Evolutionary conservation across 92 coral and sea anemone genomes (phyloP).

Genomic region (Metridium senile): DNA sequence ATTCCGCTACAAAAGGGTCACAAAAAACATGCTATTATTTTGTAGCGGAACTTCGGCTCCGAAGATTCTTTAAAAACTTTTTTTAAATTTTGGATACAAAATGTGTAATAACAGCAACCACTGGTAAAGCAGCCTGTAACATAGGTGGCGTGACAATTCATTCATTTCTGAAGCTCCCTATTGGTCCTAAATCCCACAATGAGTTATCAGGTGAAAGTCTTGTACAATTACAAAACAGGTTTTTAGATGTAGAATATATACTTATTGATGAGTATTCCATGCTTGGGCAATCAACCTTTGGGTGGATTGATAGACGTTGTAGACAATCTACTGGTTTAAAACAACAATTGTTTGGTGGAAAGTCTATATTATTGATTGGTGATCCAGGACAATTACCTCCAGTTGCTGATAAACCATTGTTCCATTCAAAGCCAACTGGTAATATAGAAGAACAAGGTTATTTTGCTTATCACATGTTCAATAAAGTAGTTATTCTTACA

Average conservation of each 20-base stretch:
- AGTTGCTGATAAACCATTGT: conserved; percentile 65
- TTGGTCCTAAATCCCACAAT: conserved; percentile 40
- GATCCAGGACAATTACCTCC: conserved; percentile 73
- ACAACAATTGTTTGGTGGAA: conserved; percentile 60
- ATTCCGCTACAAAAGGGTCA: no score
- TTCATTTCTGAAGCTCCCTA: conserved; percentile 61
- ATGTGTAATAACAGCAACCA: no score
- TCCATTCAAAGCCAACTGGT: conserved; percentile 50
- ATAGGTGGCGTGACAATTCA: conserved; percentile 64
- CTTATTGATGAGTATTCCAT: conserved; percentile 68
- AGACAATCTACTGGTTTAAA: conserved; percentile 56
- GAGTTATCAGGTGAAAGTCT: conserved; percentile 58
- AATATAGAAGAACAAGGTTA: conserved; percentile 48
- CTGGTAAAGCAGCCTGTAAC: conserved; percentile 56
- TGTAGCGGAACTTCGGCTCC: no score
- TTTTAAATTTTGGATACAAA: no score
- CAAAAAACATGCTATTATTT: no score
- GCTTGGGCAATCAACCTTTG: conserved; percentile 65
- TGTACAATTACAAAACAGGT: conserved; percentile 41
- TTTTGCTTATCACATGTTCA: conserved; percentile 44
- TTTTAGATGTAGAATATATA: conserved; percentile 35
- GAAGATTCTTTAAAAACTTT: no score
- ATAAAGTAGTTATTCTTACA: conserved; percentile 26
- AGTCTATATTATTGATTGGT: conserved; percentile 55
- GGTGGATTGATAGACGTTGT: conserved; percentile 68